phyloP scores from a whole-genome alignment of 1,140 invertebrate genomes.

The Zaprionus kolodkinae region DNA sequence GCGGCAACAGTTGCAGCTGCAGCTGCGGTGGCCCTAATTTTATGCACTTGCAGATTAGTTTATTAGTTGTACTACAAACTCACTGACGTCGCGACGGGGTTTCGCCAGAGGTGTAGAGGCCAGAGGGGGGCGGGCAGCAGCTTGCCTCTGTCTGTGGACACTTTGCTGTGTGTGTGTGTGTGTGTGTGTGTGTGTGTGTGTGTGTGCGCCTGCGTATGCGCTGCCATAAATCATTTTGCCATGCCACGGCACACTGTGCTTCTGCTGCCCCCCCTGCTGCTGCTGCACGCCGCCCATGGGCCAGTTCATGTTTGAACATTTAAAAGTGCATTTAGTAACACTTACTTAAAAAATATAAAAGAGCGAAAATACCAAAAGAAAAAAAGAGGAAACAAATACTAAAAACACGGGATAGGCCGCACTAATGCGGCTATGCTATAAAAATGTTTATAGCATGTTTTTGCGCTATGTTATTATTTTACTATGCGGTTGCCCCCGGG shows the following conservation, averaged over 20 bases:
- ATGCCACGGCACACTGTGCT: conserved; percentile 66
- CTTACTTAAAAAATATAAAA: conserved; percentile 69
- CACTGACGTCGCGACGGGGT: conserved; percentile 44
- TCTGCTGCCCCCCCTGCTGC: background rate
- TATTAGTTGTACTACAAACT: conserved; percentile 82
- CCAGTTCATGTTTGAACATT: conserved; percentile 80
- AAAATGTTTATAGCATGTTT: conserved; percentile 82
- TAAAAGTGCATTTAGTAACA: conserved; percentile 84
- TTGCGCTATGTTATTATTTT: conserved; percentile 63
- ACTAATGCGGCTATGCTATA: conserved; percentile 61
- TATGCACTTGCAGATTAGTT: conserved; percentile 83
- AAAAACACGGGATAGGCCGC: background rate
- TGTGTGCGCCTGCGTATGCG: conserved; percentile 76
- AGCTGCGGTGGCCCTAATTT: conserved; percentile 72
- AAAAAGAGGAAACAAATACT: conserved; percentile 18
- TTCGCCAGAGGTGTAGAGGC: background rate
- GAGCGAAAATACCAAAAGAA: conserved; percentile 22
- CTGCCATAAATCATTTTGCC: conserved; percentile 83
- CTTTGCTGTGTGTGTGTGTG: background rate
- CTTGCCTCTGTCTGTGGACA: background rate
- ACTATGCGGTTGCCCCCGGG: conserved; percentile 37
- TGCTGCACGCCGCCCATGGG: conserved; percentile 14
- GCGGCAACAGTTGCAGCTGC: conserved; percentile 19
- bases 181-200: conserved; percentile 43
- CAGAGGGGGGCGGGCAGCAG: background rate